phyloP scores from a whole-genome alignment of 2,888 invertebrate species.

The Lycia hirtaria region DNA sequence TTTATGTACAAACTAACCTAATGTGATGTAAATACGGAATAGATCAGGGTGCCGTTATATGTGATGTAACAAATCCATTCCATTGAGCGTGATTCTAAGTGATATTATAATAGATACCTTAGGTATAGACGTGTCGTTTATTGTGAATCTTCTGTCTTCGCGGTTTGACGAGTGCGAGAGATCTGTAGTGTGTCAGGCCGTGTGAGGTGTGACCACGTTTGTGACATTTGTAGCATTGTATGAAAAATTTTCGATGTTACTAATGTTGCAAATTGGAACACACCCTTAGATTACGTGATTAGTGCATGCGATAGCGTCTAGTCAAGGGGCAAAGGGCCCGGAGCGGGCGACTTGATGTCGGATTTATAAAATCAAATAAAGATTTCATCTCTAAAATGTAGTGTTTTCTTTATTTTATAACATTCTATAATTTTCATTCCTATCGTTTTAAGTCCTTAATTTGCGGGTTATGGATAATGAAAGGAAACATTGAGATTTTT shows the following conservation, averaged over 20 bases:
- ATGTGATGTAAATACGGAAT: constrained; percentile 49
- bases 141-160: constrained; percentile 7
- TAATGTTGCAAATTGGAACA: constrained; percentile 1
- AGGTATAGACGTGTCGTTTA: constrained; percentile 23
- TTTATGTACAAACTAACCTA: constrained; percentile 53
- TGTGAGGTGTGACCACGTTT: neutral
- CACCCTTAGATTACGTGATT: constrained; percentile 12
- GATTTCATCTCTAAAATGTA: constrained; percentile 51
- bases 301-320: constrained; percentile 30
- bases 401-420: constrained; percentile 34
- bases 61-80: constrained; percentile 67
- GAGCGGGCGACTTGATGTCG: constrained; percentile 42
- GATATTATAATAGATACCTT: constrained; percentile 59
- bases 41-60: constrained; percentile 60
- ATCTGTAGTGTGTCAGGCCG: constrained; percentile 7
- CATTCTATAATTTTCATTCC: no score
- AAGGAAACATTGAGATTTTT: no score
- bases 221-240: neutral
- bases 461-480: no score
- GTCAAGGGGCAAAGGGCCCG: constrained; percentile 38
- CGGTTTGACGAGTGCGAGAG: constrained; percentile 1
- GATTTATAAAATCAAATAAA: constrained; percentile 67
- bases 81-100: constrained; percentile 57
- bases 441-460: no score
- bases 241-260: neutral